phyloP scores from a whole-genome alignment of 2,888 invertebrate genomes.

The Drosophila phalerata region DNA sequence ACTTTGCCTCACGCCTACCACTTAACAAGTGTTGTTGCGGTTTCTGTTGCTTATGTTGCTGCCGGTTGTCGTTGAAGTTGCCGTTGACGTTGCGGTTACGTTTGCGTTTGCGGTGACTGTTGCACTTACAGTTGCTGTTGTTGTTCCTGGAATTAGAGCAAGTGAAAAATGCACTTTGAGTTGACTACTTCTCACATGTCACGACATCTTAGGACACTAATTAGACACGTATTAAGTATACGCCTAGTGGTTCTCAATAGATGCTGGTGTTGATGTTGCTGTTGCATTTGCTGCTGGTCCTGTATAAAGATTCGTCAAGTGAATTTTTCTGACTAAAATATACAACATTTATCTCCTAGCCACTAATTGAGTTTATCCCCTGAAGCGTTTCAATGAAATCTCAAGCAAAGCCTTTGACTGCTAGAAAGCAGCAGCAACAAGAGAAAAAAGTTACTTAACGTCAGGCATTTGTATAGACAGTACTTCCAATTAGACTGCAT shows the following conservation, averaged over 20 bases:
- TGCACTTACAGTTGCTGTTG: slow-evolving; percentile 19
- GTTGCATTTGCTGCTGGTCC: neutral
- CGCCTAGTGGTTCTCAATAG: slow-evolving; percentile 42
- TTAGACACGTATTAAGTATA: slow-evolving; percentile 64
- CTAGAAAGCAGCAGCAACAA: neutral
- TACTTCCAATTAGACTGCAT: slow-evolving; percentile 11
- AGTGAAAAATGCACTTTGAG: slow-evolving; percentile 49
- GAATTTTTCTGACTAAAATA: slow-evolving; percentile 2
- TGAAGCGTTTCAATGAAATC: slow-evolving; percentile 26
- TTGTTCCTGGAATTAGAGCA: slow-evolving; percentile 62
- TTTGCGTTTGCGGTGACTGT: slow-evolving; percentile 20
- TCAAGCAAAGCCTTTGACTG: slow-evolving; percentile 8
- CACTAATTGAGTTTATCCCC: slow-evolving; percentile 41
- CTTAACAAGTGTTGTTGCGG: slow-evolving; percentile 54
- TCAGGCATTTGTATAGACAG: slow-evolving; percentile 6
- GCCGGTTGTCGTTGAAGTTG: slow-evolving; percentile 20
- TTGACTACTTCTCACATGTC: slow-evolving; percentile 43
- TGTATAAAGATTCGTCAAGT: slow-evolving; percentile 17
- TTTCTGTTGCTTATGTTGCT: slow-evolving; percentile 28
- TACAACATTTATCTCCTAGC: slow-evolving; percentile 13
- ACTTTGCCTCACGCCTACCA: slow-evolving; percentile 66
- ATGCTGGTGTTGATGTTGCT: neutral
- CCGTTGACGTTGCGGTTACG: slow-evolving; percentile 19
- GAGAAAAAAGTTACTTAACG: neutral
- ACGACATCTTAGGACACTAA: slow-evolving; percentile 56